Evolutionary conservation across 2,888 invertebrate genomes (phyloP).

Genomic region (Pegoplata infirma): DNA sequence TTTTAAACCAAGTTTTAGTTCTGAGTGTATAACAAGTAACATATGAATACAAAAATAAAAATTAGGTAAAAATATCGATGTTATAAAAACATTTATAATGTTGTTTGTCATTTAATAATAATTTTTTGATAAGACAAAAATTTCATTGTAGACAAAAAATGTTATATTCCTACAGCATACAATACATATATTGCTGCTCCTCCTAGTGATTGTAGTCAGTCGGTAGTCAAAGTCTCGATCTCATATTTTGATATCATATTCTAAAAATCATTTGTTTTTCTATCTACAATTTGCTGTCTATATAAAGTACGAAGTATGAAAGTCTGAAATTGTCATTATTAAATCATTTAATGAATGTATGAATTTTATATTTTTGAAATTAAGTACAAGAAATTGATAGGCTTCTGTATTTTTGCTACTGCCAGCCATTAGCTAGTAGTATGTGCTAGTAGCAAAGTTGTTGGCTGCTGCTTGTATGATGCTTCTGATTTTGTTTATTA

Average conservation of each 20-base stretch:
- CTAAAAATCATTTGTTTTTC: neutral
- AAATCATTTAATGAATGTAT: constrained; percentile 13
- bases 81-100: constrained; percentile 10
- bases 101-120: constrained; percentile 25
- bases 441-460: neutral
- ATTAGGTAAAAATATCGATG: neutral
- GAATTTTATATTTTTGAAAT: constrained; percentile 15
- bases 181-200: neutral
- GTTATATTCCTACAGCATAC: too few relatives aligned
- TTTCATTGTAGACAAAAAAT: neutral
- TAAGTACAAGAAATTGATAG: constrained; percentile 35
- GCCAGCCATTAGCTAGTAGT: neutral
- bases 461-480: neutral
- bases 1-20: neutral
- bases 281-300: neutral
- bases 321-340: constrained; percentile 34
- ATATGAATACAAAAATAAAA: neutral
- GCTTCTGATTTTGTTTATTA: neutral
- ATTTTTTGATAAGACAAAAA: constrained; percentile 7
- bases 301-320: too few relatives aligned
- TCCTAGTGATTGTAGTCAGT: too few relatives aligned
- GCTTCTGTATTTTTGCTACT: constrained; percentile 41
- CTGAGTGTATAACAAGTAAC: neutral
- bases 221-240: neutral
- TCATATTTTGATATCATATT: constrained; percentile 29